phyloP scores from a whole-genome alignment of 2,888 invertebrate species.

The Emmelina monodactyla region DNA sequence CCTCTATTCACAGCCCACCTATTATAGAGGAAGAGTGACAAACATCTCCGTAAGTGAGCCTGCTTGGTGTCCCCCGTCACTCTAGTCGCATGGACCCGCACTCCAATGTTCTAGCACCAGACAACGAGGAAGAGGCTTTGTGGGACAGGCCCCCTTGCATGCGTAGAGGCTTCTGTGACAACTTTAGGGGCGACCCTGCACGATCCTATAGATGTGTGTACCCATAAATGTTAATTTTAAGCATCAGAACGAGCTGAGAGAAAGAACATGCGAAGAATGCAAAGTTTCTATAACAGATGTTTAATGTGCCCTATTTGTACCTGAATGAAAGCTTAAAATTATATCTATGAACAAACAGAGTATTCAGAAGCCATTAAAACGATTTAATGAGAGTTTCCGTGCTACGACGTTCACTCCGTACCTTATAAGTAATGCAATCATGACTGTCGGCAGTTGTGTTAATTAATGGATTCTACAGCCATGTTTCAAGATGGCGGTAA shows the following conservation, averaged over 20 bases:
- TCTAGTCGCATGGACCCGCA: constrained; percentile 56
- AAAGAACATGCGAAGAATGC: constrained; percentile 6
- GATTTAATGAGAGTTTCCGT: too few species aligned
- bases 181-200: constrained; percentile 44
- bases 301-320: too few species aligned
- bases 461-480: too few species aligned
- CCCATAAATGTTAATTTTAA: constrained; percentile 25
- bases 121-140: constrained; percentile 46
- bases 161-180: constrained; percentile 59
- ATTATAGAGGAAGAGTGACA: constrained; percentile 51
- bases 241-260: not conserved
- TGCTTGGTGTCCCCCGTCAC: constrained; percentile 54
- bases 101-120: constrained; percentile 36
- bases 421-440: too few species aligned
- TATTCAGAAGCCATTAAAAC: too few species aligned
- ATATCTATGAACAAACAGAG: too few species aligned
- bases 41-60: constrained; percentile 48
- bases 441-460: too few species aligned
- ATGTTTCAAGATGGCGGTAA: too few species aligned
- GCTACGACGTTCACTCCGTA: too few species aligned
- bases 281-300: constrained; percentile 3
- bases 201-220: constrained; percentile 48
- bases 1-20: constrained; percentile 27
- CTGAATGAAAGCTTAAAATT: too few species aligned
- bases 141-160: constrained; percentile 58